phyloP scores from a whole-genome alignment of 2,113 vertebrate species.

The Lucifuga dentata region DNA sequence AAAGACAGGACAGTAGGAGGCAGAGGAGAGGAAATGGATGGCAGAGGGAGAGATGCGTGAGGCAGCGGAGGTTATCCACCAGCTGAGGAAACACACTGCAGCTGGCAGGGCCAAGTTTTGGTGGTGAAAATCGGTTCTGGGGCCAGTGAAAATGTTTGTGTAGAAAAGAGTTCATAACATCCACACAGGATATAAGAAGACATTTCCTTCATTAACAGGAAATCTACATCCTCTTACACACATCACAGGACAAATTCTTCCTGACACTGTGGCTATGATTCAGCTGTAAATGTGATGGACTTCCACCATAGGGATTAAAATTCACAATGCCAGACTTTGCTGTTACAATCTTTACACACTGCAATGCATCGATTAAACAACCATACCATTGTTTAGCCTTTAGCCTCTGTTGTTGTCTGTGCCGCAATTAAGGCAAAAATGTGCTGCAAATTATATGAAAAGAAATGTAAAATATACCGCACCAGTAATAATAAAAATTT shows the following conservation, averaged over 20 bases:
- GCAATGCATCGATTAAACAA: slow-evolving; percentile 10
- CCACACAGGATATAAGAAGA: slow-evolving; percentile 72
- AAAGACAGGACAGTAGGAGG: slow-evolving; percentile 45
- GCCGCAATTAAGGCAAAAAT: too few species aligned
- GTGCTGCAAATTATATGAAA: too few species aligned
- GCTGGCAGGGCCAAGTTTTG: slow-evolving; percentile 53
- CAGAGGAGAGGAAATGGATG: slow-evolving; percentile 61
- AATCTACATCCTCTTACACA: slow-evolving; percentile 63
- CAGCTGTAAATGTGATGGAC: slow-evolving; percentile 2
- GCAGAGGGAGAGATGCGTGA: slow-evolving; percentile 56
- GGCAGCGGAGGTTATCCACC: slow-evolving; percentile 76
- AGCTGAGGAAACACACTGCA: slow-evolving; percentile 78
- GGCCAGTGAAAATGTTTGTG: slow-evolving; percentile 81
- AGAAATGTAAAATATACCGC: too few species aligned
- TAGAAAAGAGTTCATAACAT: slow-evolving; percentile 70
- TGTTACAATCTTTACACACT: slow-evolving; percentile 17
- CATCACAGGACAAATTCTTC: slow-evolving; percentile 56
- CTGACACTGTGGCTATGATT: slow-evolving; percentile 15
- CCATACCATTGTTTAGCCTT: too few species aligned
- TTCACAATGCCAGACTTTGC: slow-evolving; percentile 22
- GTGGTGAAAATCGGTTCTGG: slow-evolving; percentile 62
- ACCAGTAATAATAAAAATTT: too few species aligned
- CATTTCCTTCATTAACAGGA: slow-evolving; percentile 63
- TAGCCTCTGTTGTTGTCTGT: too few species aligned
- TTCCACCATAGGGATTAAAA: slow-evolving; percentile 19